Conservation (phyloP, 2,113 vertebrate species). For the Otus sunia region DNA sequence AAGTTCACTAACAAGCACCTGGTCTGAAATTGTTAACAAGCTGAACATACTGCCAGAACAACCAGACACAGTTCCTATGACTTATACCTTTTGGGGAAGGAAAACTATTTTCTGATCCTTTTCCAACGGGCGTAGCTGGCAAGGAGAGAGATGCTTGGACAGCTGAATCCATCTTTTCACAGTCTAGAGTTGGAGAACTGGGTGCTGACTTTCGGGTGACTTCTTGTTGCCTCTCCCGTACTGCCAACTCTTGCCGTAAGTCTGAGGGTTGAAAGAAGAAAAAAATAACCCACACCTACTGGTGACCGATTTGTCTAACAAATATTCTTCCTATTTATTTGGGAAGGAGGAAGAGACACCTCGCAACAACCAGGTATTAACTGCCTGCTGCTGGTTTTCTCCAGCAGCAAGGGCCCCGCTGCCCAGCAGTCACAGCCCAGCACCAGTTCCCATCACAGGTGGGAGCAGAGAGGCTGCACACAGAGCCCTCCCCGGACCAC, state of each 20-base stretch:
- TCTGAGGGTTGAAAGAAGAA: conserved; percentile 70
- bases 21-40: neutral
- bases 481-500: neutral
- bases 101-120: conserved; percentile 86
- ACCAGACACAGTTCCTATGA: neutral
- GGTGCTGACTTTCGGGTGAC: conserved; percentile 90
- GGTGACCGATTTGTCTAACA: neutral
- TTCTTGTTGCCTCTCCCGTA: conserved; percentile 91
- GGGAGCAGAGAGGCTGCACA: neutral
- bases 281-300: rapidly evolving
- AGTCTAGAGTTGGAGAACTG: conserved; percentile 92
- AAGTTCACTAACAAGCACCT: neutral
- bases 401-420: neutral
- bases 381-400: neutral
- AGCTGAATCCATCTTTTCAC: conserved; percentile 91
- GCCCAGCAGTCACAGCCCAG: neutral
- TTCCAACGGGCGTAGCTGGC: conserved; percentile 92
- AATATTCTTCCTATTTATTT: neutral
- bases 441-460: neutral
- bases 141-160: conserved; percentile 94
- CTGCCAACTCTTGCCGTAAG: conserved; percentile 93
- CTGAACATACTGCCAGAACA: neutral
- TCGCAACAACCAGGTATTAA: neutral
- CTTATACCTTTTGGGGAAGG: conserved; percentile 85
- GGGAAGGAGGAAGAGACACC: neutral